Evolutionary conservation across 2,113 vertebrate genomes (phyloP), one percentile per base, ranked within the genome.

Genomic region (Channa argus): DNA sequence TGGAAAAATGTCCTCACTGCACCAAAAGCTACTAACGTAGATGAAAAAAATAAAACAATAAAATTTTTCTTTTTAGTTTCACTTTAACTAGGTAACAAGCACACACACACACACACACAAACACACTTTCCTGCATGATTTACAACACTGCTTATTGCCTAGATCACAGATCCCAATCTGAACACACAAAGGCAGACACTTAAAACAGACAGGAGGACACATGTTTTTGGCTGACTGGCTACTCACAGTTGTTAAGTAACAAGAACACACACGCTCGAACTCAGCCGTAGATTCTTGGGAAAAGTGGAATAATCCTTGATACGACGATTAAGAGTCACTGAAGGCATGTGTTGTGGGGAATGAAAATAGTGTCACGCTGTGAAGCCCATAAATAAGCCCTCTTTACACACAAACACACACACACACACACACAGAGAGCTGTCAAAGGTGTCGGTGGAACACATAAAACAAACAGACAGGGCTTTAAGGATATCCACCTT

Each of bases 131-230:
- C 62, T 46, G 67, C 43, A 64, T 85, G 79, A 88, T 89, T 91
- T 85, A 90, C 38, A 46, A 74, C 66, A 43, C 24, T 24, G 62
- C 67, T 50, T 71, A 83, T 54, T 74, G 63, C 56, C 45, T 41
- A 53, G 70, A 87, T 90, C 87, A 86, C 76, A 89, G 85, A 90
- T 71, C 64, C 46, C 68, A 80, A 88, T 88, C 86, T 67, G 74
- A 81, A 69, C 69, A 79, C 84, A 90, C 82, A 82, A 84, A 89
- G 61, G 65, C 74, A 83, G 71, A 72, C 74, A 84, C 82, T 87
- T 90, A 74, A 86, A 84, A 60, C 49, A 86, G 83, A 90, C 89
- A 84, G 74, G 85, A 90, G 84, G 77, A 93, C 86, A 80, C 86
- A 85, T 92, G 86, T 91, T 88, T 24, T 72, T 79, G 63, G 83